Evolutionary conservation across 2,888 invertebrate genomes (phyloP).

Genomic region (Gandaritis pyraliata): DNA sequence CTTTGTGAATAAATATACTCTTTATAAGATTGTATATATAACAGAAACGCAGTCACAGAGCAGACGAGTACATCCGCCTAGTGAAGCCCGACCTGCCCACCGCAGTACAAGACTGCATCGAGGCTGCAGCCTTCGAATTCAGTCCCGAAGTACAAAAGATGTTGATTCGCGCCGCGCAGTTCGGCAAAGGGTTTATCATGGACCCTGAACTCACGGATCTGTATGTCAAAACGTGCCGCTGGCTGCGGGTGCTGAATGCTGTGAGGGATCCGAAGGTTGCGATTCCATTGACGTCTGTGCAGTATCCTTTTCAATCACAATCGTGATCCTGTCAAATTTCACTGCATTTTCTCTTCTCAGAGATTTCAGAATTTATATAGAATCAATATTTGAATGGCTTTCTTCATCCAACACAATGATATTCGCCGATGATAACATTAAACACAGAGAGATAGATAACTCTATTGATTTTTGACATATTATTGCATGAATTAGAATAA

Average conservation of each 20-base stretch:
- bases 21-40: too few species aligned
- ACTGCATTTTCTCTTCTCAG: too few species aligned
- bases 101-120: slow-evolving; percentile 95
- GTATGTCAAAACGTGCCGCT: slow-evolving; percentile 94
- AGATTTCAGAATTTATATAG: too few species aligned
- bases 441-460: too few species aligned
- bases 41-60: slow-evolving; percentile 93
- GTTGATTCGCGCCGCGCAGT: slow-evolving; percentile 95
- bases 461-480: too few species aligned
- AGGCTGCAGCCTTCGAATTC: slow-evolving; percentile 96
- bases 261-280: slow-evolving; percentile 93
- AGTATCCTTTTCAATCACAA: slow-evolving; percentile 87
- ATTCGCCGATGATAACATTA: too few species aligned
- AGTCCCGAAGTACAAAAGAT: slow-evolving; percentile 94
- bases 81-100: slow-evolving; percentile 91
- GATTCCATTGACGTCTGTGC: slow-evolving; percentile 94
- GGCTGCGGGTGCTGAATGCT: slow-evolving; percentile 95
- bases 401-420: too few species aligned
- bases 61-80: slow-evolving; percentile 96
- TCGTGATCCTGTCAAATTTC: too few species aligned
- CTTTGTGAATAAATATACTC: too few species aligned
- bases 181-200: slow-evolving; percentile 96
- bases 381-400: too few species aligned
- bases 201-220: slow-evolving; percentile 88
- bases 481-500: too few species aligned